A percentile compares a stretch with the other conserved stretches of the same genome.
Evolutionary conservation across 37 sponge, comb jelly and placozoan species (phyloP).

Genomic region (Mnemiopsis leidyi): DNA sequence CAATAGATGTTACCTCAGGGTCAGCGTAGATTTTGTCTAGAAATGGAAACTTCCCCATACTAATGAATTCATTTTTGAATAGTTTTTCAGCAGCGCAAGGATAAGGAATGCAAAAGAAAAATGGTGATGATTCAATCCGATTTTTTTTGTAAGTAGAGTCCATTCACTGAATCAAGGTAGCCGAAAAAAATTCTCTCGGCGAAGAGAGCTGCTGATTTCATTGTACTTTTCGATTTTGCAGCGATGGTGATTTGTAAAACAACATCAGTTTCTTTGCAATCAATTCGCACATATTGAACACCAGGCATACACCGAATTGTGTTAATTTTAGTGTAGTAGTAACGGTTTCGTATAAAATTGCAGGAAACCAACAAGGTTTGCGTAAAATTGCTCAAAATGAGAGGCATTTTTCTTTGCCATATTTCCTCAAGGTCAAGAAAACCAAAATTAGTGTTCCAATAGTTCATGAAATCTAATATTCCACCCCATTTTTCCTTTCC

Average conservation of each 20-base stretch:
- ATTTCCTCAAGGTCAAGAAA: not conserved
- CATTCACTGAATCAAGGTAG: not conserved
- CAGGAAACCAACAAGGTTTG: not conserved
- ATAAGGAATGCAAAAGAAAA: not conserved
- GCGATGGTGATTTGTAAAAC: not conserved
- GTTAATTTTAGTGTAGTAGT: not conserved
- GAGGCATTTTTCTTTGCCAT: not conserved
- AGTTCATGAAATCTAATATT: not conserved
- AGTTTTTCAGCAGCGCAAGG: not conserved
- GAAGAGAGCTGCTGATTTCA: not conserved
- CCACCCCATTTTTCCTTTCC: not conserved
- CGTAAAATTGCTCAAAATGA: not conserved
- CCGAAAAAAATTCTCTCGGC: not conserved
- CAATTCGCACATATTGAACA: not conserved
- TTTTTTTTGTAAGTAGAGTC: not conserved
- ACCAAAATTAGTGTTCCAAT: not conserved
- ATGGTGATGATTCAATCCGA: not conserved
- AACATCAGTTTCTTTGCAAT: not conserved
- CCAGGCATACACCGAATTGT: not conserved
- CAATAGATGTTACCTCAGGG: not conserved
- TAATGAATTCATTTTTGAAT: not conserved
- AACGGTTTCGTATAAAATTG: not conserved
- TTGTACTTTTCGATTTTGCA: not conserved
- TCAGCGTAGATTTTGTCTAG: not conserved
- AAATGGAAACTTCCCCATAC: not conserved